Evolutionary conservation across 2,797 vertebrate species (phyloP), one percentile per base, ranked within the genome.

Genomic region (Percopsis omiscomaycus): DNA sequence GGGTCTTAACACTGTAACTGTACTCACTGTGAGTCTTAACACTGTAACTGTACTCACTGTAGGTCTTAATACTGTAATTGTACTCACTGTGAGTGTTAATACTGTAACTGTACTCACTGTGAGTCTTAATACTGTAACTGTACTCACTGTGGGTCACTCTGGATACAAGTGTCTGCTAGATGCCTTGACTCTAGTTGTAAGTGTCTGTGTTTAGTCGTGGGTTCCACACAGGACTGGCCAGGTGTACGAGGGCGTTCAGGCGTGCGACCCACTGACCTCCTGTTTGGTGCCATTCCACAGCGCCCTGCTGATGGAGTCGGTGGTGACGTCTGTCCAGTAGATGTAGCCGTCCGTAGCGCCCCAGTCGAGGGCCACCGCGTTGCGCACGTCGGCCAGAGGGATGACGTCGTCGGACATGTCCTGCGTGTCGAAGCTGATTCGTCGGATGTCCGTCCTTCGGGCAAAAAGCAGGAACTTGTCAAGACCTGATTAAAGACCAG

Each of bases 401-500:
- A 99, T 95, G 92, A 99, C 97, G 73, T 95, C 94, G 61, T 99
- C 96, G 57, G 97, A 96, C 91, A 95, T 94, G 90, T 99, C 98
- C 83, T 96, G 95, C 0, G 96, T 99, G 88, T 99, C 98, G 54
- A 99, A 98, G 94, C 98, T 99, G 96, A 99, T 94, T 88, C 96
- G 96, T 94, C 96, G 95, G 97, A 99, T 98, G 95, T 99, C 98
- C 96, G 98, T 99, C 97, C 96, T 98, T 98, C 98, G 95, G 94
- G 98, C 97, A 98, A 99, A 99, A 98, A 99, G 98, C 97, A 99
- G 98, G 98, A 99, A 99, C 97, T 98, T 98, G 96, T 99, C 98
- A 98, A 99, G 97, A 98, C 98, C 98, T 99, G 95, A 98, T 99
- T 95, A 96, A 98, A 98, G 97, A 97, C 96, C 96, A 96, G 96